A percentile compares a stretch with the other conserved stretches of the same genome.
These are phyloP conservation scores for Pollenia angustigena DNA, from an alignment of 2,888 invertebrate genomes.

Conservation along the genomic window DNA sequence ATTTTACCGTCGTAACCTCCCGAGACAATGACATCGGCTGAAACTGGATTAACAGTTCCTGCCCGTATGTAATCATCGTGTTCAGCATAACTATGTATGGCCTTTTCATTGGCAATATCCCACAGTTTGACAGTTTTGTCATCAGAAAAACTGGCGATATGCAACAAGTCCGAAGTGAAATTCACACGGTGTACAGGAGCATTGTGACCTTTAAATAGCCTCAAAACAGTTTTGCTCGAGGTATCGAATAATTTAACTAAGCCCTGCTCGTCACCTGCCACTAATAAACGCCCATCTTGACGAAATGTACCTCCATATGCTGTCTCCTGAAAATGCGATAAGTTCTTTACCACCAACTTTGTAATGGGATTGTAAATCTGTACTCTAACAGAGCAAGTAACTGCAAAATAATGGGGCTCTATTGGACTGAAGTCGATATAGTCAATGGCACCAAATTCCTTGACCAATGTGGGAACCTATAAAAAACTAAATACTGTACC, in stretches of 20 bases:
- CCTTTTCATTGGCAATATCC: constrained; percentile 94
- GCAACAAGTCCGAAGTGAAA: constrained; percentile 91
- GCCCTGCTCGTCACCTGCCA: constrained; percentile 95
- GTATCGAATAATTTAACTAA: constrained; percentile 95
- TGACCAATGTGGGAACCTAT: constrained; percentile 93
- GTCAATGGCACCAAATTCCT: constrained; percentile 96
- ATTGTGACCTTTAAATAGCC: constrained; percentile 94
- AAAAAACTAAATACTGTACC: neutral
- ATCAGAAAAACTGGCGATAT: constrained; percentile 95
- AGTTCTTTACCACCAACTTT: constrained; percentile 91
- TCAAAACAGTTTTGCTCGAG: constrained; percentile 90
- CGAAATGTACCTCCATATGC: constrained; percentile 95
- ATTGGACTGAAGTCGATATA: constrained; percentile 95
- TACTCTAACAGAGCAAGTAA: constrained; percentile 95
- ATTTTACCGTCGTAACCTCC: constrained; percentile 96
- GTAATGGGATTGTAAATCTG: constrained; percentile 94
- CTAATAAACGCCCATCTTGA: constrained; percentile 91
- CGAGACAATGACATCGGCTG: constrained; percentile 90
- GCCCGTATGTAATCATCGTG: constrained; percentile 94
- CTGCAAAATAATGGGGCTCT: constrained; percentile 95
- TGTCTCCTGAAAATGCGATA: constrained; percentile 92
- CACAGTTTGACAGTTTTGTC: constrained; percentile 94
- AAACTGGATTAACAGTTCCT: constrained; percentile 91
- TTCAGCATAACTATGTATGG: constrained; percentile 87
- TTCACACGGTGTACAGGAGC: constrained; percentile 91